Conservation (phyloP, 2,888 invertebrate species). For the Lysandra bellargus region DNA sequence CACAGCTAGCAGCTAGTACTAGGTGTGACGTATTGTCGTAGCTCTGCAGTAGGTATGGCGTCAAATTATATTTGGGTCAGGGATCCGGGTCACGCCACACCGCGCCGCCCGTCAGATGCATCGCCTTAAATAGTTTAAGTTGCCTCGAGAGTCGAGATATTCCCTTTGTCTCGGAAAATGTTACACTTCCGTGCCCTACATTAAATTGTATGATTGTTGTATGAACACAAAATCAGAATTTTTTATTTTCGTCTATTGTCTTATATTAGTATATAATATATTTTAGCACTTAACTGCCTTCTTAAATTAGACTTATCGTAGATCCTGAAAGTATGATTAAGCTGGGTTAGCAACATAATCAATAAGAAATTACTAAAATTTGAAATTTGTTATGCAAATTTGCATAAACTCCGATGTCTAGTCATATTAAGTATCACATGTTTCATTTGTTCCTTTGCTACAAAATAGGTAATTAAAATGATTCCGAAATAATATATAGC, state of each 20-base stretch:
- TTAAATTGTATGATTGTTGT: background rate
- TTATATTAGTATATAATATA: too few relatives aligned
- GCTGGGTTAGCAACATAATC: too few relatives aligned
- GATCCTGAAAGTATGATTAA: too few relatives aligned
- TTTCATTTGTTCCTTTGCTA: background rate
- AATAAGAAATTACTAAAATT: too few relatives aligned
- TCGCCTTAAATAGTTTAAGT: slow-evolving; percentile 30
- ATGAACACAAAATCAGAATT: too few relatives aligned
- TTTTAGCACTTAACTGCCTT: too few relatives aligned
- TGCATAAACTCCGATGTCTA: too few relatives aligned
- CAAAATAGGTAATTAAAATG: background rate
- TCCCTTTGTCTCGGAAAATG: slow-evolving; percentile 46
- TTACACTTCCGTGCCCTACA: background rate
- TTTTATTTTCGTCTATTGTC: too few relatives aligned
- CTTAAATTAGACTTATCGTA: background rate
- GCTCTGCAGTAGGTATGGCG: slow-evolving; percentile 14
- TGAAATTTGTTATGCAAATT: too few relatives aligned
- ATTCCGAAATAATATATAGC: too few relatives aligned
- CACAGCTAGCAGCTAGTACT: background rate
- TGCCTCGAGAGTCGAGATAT: slow-evolving; percentile 43
- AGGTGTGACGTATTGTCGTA: background rate
- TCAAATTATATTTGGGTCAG: slow-evolving; percentile 31
- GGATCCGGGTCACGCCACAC: slow-evolving; percentile 20
- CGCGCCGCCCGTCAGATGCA: background rate
- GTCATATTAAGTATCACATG: background rate